phyloP scores from a whole-genome alignment of 2,113 vertebrate species.

The Nothobranchius furzeri region DNA sequence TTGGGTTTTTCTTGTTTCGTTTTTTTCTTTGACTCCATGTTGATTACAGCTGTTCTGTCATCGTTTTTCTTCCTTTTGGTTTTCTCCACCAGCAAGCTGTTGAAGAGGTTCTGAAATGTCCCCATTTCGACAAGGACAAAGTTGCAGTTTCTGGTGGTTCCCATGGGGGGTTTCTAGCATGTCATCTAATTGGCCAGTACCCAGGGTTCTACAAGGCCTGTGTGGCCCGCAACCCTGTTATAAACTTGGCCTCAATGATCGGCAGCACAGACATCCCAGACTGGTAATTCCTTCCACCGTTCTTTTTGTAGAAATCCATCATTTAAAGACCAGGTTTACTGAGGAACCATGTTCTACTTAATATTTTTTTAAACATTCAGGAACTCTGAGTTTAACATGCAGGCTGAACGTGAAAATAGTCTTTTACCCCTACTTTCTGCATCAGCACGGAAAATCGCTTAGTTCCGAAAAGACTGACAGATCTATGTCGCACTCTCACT shows the following conservation, averaged over 20 bases:
- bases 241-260: conserved; percentile 90
- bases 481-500: too few relatives aligned
- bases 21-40: too few relatives aligned
- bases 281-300: conserved; percentile 78
- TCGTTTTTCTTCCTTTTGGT: neutral
- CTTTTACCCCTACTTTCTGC: too few relatives aligned
- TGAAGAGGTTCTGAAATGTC: conserved; percentile 82
- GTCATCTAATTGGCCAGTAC: conserved; percentile 94
- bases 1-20: too few relatives aligned
- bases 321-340: too few relatives aligned
- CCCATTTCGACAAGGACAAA: conserved; percentile 74
- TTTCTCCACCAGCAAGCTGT: conserved; percentile 82
- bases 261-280: conserved; percentile 92
- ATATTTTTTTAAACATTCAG: too few relatives aligned
- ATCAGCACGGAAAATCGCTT: too few relatives aligned
- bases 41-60: neutral
- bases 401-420: too few relatives aligned
- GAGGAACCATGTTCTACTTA: too few relatives aligned
- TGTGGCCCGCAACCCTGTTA: conserved; percentile 88
- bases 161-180: conserved; percentile 93
- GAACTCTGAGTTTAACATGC: too few relatives aligned
- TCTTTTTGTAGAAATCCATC: too few relatives aligned
- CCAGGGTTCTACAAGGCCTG: conserved; percentile 89
- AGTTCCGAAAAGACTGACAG: too few relatives aligned
- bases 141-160: conserved; percentile 89